Conservation (phyloP, 2,113 vertebrate genomes). For the Notothenia rossii region DNA sequence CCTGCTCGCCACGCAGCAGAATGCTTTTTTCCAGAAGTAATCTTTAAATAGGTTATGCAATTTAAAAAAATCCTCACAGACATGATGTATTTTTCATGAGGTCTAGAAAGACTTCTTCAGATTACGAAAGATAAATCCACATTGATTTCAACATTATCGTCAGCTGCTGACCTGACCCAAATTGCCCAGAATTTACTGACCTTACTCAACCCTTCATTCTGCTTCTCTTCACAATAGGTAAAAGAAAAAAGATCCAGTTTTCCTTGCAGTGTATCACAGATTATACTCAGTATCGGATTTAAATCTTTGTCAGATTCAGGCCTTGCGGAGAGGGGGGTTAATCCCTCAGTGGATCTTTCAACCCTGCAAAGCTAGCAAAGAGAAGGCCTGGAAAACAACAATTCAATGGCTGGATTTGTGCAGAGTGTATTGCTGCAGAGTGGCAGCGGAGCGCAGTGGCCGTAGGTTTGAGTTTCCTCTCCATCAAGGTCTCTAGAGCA, state of each 20-base stretch:
- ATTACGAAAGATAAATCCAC: conserved; percentile 53
- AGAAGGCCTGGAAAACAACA: conserved; percentile 34
- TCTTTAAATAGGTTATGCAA: conserved; percentile 76
- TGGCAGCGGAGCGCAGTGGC: conserved; percentile 8
- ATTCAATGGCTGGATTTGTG: conserved; percentile 17
- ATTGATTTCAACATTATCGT: background rate
- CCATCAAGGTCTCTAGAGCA: conserved; percentile 9
- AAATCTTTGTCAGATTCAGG: conserved; percentile 21
- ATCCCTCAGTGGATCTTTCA: conserved; percentile 23
- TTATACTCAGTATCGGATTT: conserved; percentile 6
- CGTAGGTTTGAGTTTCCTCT: background rate
- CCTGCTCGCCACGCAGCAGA: conserved; percentile 9
- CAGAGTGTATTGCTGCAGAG: conserved; percentile 10
- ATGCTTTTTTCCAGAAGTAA: conserved; percentile 63
- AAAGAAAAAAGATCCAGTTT: background rate
- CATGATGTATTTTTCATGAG: conserved; percentile 78
- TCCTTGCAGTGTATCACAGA: conserved; percentile 7
- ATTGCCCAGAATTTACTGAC: background rate
- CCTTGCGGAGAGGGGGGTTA: background rate
- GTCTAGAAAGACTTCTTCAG: conserved; percentile 43
- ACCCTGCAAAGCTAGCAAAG: conserved; percentile 4
- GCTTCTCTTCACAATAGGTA: conserved; percentile 7
- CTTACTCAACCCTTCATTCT: background rate
- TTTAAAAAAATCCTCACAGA: conserved; percentile 70
- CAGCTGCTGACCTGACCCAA: background rate